Evolutionary conservation across 2,113 vertebrate genomes (phyloP), one percentile per base, ranked within the genome.

Genomic region (Nycticebus coucang): DNA sequence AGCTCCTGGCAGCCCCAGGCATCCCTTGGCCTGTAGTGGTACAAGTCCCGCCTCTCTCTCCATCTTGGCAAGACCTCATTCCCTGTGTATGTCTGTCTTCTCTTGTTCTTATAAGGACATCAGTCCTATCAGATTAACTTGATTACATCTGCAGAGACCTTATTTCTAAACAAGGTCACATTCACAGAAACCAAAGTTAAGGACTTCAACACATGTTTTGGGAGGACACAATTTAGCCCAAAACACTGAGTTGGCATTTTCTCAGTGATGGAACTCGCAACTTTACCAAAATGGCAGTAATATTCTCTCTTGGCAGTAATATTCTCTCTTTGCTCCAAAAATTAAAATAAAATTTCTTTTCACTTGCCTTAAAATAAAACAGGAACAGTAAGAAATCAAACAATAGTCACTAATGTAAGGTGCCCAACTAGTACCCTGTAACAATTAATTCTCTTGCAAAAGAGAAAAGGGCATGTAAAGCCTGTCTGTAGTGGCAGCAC

Each of bases 281-380:
- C 30, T 41, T 94, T 62, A 85, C 66, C 66, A 87, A 84, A 80
- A 90, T 55, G 10, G 33, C 24, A 79, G 5, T 53, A 72, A 75
- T 86, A 50, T 37, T 68, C 28, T 80, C 10, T 74, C n/a, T 89
- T 10, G 10, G 33, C 24, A 79, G 5, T 53, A 72, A 75, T 86
- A 50, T 37, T 68, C 28, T 80, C 10, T 74, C n/a, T 89, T 10
- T 85, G n/a, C 26, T 79, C 26, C 10, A 89, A 59, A 89, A 84
- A 86, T 30, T 33, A 72, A 85, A 91, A 33, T 55, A 55, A 74
- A 35, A 15, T n/a, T 88, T 57, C 7, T 88, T 93, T 85, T 87
- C 14, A 68, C 3, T 53, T 82, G 17, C n/a, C 66, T 83, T 94
- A 19, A 74, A 5, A 86, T 59, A 92, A 85, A 62, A 93, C 68